Evolutionary conservation across 2,113 vertebrate genomes (phyloP).

Genomic region (Morone chrysops): DNA sequence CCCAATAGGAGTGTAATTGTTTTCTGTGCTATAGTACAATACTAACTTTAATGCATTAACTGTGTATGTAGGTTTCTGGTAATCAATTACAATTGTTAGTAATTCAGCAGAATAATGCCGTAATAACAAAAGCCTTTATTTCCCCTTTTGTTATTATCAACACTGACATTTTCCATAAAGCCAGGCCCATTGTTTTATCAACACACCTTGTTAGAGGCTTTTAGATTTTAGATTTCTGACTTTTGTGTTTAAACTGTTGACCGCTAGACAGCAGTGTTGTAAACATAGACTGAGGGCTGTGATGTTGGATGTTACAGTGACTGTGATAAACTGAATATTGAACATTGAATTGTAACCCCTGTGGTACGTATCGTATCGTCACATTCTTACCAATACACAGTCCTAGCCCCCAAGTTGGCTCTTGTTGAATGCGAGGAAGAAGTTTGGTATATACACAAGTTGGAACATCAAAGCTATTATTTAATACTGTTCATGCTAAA

Average conservation of each 20-base stretch:
- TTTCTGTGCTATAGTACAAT: neutral
- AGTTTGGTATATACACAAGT: neutral
- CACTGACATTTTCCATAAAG: slow-evolving; percentile 67
- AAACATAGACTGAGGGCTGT: too few species aligned
- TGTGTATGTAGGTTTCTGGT: neutral
- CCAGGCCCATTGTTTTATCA: slow-evolving; percentile 64
- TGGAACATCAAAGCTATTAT: neutral
- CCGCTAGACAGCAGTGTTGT: too few species aligned
- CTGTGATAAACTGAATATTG: too few species aligned
- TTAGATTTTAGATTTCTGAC: slow-evolving; percentile 50
- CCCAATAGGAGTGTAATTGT: neutral
- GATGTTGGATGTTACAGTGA: too few species aligned
- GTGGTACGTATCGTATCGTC: too few species aligned
- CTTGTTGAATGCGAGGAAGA: neutral
- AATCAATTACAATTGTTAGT: slow-evolving; percentile 7
- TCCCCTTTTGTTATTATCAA: slow-evolving; percentile 47
- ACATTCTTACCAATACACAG: too few species aligned
- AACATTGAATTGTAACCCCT: too few species aligned
- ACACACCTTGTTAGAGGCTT: slow-evolving; percentile 47
- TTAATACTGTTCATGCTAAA: neutral
- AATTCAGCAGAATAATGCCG: slow-evolving; percentile 16
- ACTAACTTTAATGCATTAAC: too few species aligned
- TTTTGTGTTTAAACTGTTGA: neutral
- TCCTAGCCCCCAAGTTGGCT: too few species aligned
- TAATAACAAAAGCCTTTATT: slow-evolving; percentile 52